A percentile compares a stretch with the other conserved stretches of the same genome.
phyloP scores from a whole-genome alignment of 2,888 invertebrate species.

The Drosophila paramelanica region DNA sequence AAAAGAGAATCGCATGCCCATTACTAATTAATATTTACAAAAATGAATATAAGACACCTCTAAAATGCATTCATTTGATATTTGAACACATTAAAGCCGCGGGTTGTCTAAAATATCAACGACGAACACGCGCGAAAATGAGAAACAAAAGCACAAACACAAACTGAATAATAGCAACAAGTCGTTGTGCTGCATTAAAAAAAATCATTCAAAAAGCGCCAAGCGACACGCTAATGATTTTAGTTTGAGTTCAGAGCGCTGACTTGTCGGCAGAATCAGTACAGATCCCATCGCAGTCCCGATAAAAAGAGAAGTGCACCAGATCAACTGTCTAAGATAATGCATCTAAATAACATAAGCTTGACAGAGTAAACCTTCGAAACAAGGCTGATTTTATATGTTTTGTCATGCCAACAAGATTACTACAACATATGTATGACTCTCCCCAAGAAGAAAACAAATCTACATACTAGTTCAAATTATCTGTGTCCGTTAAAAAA shows the following conservation, averaged over 20 bases:
- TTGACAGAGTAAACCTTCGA: not conserved
- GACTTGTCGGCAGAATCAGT: conserved; percentile 67
- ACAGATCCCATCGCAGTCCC: conserved; percentile 27
- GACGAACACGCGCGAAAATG: conserved; percentile 46
- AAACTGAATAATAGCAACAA: conserved; percentile 45
- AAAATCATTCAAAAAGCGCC: conserved; percentile 74
- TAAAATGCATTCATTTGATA: conserved; percentile 59
- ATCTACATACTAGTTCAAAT: not conserved
- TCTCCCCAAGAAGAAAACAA: not conserved
- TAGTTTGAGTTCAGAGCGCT: conserved; percentile 74
- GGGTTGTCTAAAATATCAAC: conserved; percentile 20
- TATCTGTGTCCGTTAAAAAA: no score
- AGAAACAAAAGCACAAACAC: conserved; percentile 25
- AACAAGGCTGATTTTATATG: not conserved
- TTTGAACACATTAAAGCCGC: conserved; percentile 24
- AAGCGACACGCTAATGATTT: conserved; percentile 69
- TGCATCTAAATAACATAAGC: not conserved
- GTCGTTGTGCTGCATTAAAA: conserved; percentile 23
- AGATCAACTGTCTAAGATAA: conserved; percentile 7
- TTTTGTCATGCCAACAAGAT: not conserved
- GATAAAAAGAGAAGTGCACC: conserved; percentile 5
- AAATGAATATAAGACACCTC: conserved; percentile 63
- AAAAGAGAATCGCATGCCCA: conserved; percentile 62
- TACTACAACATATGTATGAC: not conserved
- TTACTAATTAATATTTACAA: conserved; percentile 68